Evolutionary conservation across 2,888 invertebrate species (phyloP).

Genomic region (Desoria tigrina): DNA sequence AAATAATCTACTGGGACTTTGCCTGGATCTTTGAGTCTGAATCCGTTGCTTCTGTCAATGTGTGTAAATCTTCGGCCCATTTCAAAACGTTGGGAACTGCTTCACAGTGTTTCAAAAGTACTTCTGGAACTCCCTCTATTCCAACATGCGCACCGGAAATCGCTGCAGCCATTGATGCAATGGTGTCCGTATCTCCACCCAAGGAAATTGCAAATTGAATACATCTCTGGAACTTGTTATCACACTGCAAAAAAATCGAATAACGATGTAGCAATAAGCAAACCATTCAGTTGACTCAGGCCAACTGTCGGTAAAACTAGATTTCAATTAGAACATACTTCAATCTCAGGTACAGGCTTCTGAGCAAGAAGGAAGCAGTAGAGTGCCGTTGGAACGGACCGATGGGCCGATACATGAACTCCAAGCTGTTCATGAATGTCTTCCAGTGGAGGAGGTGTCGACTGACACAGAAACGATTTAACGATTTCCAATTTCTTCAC

Average conservation of each 20-base stretch:
- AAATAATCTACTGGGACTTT: too few relatives aligned
- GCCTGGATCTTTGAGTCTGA: too few relatives aligned
- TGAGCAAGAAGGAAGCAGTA: slow-evolving; percentile 67
- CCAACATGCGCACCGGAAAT: slow-evolving; percentile 71
- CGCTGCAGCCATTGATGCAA: slow-evolving; percentile 73
- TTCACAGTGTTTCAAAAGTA: slow-evolving; percentile 65
- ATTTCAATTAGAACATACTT: slow-evolving; percentile 57
- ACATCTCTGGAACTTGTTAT: slow-evolving; percentile 65
- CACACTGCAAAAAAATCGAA: slow-evolving; percentile 57
- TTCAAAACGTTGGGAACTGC: slow-evolving; percentile 60
- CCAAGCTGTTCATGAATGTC: slow-evolving; percentile 58
- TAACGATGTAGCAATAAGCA: slow-evolving; percentile 10
- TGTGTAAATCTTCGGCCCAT: slow-evolving; percentile 62
- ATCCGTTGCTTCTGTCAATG: too few relatives aligned
- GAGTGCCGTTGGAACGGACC: slow-evolving; percentile 72
- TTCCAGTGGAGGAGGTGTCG: slow-evolving; percentile 54
- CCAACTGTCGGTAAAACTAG: too few relatives aligned
- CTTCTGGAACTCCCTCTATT: slow-evolving; percentile 61
- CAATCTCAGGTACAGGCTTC: slow-evolving; percentile 60
- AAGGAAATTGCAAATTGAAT: slow-evolving; percentile 70
- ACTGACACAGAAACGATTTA: slow-evolving; percentile 60
- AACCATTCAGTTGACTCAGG: neutral
- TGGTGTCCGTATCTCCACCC: slow-evolving; percentile 77
- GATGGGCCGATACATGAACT: slow-evolving; percentile 65
- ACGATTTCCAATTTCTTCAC: slow-evolving; percentile 62